These are phyloP conservation scores for Platycercus adscitus DNA, from an alignment of 2,113 vertebrate genomes.

Conservation along the genomic window DNA sequence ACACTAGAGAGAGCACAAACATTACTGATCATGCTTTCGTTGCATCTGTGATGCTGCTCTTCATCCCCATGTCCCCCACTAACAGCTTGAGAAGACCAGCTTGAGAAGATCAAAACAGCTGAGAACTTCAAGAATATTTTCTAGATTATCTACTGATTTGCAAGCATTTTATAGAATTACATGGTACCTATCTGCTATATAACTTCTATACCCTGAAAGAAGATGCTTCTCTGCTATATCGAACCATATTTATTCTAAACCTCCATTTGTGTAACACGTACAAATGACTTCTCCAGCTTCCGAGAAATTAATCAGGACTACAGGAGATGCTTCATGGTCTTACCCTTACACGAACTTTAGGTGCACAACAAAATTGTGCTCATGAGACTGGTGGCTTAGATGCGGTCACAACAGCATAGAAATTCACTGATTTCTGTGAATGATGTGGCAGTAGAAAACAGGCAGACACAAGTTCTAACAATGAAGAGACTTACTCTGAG, in stretches of 20 bases:
- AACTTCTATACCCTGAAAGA: not conserved
- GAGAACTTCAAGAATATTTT: not conserved
- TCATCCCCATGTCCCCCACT: not conserved
- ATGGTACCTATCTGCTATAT: not conserved
- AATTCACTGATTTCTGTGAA: not conserved
- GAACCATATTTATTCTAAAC: not conserved
- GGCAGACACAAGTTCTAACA: not conserved
- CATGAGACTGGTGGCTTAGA: not conserved
- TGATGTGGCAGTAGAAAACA: not conserved
- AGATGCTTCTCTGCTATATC: not conserved
- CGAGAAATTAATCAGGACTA: not conserved
- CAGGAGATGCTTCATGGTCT: not conserved
- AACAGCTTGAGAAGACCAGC: not conserved
- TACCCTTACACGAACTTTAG: not conserved
- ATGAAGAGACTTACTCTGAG: not conserved
- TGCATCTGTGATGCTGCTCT: not conserved
- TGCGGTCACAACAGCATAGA: not conserved
- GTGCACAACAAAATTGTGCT: not conserved
- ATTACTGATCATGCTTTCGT: not conserved
- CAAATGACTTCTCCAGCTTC: not conserved
- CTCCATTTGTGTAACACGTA: not conserved
- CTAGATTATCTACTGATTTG: not conserved
- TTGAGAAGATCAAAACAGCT: not conserved
- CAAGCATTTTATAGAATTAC: not conserved
- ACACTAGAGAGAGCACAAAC: not conserved